phyloP scores from a whole-genome alignment of 2,888 invertebrate genomes.

The Nemapogon koenigi region DNA sequence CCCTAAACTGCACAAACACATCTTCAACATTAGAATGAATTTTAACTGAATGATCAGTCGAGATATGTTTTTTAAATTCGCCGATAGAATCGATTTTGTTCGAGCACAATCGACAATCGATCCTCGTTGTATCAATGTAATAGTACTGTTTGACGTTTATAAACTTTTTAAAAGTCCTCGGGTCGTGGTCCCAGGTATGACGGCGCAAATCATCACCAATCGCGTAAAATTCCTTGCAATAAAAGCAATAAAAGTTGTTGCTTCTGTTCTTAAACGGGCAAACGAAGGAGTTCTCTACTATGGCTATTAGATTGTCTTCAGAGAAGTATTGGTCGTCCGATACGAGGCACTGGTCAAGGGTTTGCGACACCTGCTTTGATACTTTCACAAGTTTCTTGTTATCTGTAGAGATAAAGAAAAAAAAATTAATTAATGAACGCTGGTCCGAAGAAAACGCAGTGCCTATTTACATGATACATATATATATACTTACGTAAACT shows the following conservation, averaged over 20 bases:
- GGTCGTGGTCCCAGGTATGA: conserved; percentile 8
- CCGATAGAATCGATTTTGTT: conserved; percentile 5
- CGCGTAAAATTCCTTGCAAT: conserved; percentile 12
- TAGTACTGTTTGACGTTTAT: conserved; percentile 32
- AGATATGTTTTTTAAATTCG: conserved; percentile 6
- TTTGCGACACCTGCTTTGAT: too few species aligned
- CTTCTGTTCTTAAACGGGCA: conserved; percentile 25
- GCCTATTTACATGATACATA: too few species aligned
- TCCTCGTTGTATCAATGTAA: conserved; percentile 9
- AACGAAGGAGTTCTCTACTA: conserved; percentile 49
- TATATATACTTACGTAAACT: too few species aligned
- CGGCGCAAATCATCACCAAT: conserved; percentile 2
- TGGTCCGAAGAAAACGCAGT: too few species aligned
- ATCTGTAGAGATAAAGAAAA: too few species aligned
- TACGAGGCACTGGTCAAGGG: too few species aligned
- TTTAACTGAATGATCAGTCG: conserved; percentile 3
- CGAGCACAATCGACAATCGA: conserved; percentile 12
- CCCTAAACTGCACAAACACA: conserved; percentile 7
- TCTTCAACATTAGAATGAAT: conserved; percentile 2
- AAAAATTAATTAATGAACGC: too few species aligned
- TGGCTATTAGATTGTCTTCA: conserved; percentile 46
- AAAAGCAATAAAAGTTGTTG: conserved; percentile 6
- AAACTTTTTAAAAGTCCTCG: conserved; percentile 28
- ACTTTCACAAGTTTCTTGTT: too few species aligned
- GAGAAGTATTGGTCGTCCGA: conserved; percentile 25